Evolutionary conservation across 2,113 vertebrate species (phyloP).

Genomic region (Podocnemis expansa): DNA sequence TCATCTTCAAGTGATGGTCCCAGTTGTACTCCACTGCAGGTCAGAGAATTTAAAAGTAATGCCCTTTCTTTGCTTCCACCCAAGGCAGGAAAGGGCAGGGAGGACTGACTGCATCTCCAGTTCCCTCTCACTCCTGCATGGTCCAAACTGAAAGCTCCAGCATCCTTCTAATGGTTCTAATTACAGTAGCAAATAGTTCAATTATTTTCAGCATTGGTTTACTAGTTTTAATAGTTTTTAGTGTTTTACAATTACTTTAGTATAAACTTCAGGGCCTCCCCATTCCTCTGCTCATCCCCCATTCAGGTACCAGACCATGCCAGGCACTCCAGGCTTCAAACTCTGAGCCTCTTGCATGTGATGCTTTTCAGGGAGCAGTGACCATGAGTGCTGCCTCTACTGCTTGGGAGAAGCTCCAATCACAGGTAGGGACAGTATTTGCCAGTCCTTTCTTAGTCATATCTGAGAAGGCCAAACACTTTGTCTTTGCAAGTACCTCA

Average conservation of each 20-base stretch:
- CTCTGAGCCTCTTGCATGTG: not conserved
- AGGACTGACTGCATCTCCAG: not conserved
- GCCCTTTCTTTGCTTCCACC: too few species aligned
- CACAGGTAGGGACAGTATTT: not conserved
- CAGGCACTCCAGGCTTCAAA: not conserved
- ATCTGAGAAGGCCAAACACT: not conserved
- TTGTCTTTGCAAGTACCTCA: not conserved
- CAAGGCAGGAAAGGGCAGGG: too few species aligned
- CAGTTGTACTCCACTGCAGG: not conserved
- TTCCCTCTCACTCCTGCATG: not conserved
- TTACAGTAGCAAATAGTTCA: not conserved
- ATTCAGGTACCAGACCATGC: not conserved
- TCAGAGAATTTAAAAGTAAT: too few species aligned
- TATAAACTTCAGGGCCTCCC: not conserved
- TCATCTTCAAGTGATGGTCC: not conserved
- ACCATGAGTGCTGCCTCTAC: not conserved
- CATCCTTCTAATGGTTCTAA: not conserved
- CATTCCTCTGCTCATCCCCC: not conserved
- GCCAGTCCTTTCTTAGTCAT: not conserved
- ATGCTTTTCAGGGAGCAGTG: not conserved
- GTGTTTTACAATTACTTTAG: not conserved
- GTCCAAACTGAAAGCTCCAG: not conserved
- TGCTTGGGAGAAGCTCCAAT: not conserved
- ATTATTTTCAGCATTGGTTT: not conserved
- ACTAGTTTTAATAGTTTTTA: not conserved